phyloP scores from a whole-genome alignment of 2,888 invertebrate species.

The Rutpela maculata region DNA sequence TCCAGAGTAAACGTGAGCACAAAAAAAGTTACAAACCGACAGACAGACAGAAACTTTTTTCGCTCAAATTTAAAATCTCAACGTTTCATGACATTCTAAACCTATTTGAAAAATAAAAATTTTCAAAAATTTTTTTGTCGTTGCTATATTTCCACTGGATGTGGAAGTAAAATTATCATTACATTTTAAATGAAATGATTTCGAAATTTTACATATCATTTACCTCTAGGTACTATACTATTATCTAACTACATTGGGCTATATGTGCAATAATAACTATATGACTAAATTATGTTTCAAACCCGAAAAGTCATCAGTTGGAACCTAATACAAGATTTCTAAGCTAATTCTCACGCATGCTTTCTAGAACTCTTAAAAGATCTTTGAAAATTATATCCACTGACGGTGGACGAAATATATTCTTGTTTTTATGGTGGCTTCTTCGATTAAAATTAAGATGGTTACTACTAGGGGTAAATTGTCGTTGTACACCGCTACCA shows the following conservation, averaged over 20 bases:
- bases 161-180: too few species aligned
- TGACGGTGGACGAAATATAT: constrained; percentile 63
- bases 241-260: not conserved
- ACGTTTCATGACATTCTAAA: too few species aligned
- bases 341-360: constrained; percentile 60
- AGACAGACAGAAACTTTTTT: too few species aligned
- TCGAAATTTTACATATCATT: too few species aligned
- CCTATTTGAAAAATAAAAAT: too few species aligned
- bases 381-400: constrained; percentile 64
- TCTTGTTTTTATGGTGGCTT: constrained; percentile 63
- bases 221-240: too few species aligned
- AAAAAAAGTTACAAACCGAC: too few species aligned
- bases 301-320: constrained; percentile 66
- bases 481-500: not conserved
- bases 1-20: too few species aligned
- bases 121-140: too few species aligned
- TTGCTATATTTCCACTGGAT: too few species aligned
- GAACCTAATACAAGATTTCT: constrained; percentile 63
- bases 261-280: constrained; percentile 52
- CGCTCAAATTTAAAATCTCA: too few species aligned
- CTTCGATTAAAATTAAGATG: constrained; percentile 44
- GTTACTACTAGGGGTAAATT: not conserved
- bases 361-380: constrained; percentile 67
- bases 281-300: constrained; percentile 61
- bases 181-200: too few species aligned